Conservation (phyloP, 2,797 vertebrate species). For the Liasis olivaceus region DNA sequence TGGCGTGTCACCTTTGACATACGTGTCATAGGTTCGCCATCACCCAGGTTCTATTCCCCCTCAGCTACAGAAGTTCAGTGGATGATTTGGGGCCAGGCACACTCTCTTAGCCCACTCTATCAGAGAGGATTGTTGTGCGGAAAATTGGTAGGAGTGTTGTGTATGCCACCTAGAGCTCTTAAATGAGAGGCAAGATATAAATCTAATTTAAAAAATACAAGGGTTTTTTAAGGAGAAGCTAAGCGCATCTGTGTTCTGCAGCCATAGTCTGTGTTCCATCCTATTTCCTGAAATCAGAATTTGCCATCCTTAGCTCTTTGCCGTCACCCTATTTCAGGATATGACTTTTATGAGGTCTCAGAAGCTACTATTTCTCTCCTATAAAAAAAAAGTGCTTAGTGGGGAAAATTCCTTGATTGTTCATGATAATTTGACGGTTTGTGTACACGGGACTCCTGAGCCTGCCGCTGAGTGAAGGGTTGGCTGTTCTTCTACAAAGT, state of each 20-base stretch:
- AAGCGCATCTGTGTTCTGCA: conserved; percentile 3
- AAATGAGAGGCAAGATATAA: not conserved
- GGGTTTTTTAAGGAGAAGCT: not conserved
- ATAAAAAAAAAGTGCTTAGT: not conserved
- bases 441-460: conserved; percentile 7
- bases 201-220: no score
- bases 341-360: not conserved
- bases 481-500: conserved; percentile 28
- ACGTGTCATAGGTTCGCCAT: no score
- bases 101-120: not conserved
- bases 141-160: not conserved
- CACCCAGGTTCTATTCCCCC: not conserved
- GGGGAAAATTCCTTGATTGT: not conserved
- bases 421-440: conserved; percentile 27
- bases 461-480: conserved; percentile 9
- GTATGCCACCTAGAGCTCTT: not conserved
- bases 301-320: not conserved
- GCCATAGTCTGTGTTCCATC: not conserved
- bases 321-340: not conserved
- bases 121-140: not conserved
- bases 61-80: not conserved
- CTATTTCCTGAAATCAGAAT: conserved; percentile 14
- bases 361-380: conserved; percentile 1
- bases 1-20: no score
- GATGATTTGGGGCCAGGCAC: not conserved